phyloP scores from a whole-genome alignment of 2,888 invertebrate genomes.

The Plagodis dolabraria region DNA sequence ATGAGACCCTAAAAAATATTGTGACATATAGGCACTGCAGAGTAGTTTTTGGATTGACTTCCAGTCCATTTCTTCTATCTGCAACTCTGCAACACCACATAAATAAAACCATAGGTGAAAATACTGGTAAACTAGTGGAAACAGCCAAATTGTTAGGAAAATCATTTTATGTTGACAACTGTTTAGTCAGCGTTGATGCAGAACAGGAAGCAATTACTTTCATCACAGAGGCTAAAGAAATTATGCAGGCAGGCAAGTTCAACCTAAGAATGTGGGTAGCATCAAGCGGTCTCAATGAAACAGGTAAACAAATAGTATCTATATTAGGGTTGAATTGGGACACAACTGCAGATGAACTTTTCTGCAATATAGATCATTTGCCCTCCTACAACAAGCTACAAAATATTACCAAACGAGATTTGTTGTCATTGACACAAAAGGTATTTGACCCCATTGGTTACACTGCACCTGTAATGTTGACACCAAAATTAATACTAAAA shows the following conservation, averaged over 20 bases:
- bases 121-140: background rate
- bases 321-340: constrained; percentile 14
- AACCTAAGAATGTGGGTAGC: constrained; percentile 11
- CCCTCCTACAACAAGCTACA: background rate
- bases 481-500: constrained; percentile 7
- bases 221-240: constrained; percentile 5
- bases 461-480: constrained; percentile 1
- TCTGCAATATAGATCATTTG: constrained; percentile 4
- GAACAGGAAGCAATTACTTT: constrained; percentile 3
- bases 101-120: constrained; percentile 1
- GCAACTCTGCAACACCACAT: constrained; percentile 10
- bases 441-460: constrained; percentile 13
- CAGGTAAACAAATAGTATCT: constrained; percentile 7
- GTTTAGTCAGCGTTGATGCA: constrained; percentile 10
- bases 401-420: constrained; percentile 6
- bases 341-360: constrained; percentile 3
- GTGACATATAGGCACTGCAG: constrained; percentile 12
- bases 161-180: constrained; percentile 18
- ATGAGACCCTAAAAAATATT: constrained; percentile 3
- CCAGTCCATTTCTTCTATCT: constrained; percentile 17
- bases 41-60: constrained; percentile 16
- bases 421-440: constrained; percentile 9
- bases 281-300: background rate
- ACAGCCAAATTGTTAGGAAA: background rate
- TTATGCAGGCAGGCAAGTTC: constrained; percentile 14